Conservation (phyloP, 2,113 vertebrate genomes). For the Panthera leo region DNA sequence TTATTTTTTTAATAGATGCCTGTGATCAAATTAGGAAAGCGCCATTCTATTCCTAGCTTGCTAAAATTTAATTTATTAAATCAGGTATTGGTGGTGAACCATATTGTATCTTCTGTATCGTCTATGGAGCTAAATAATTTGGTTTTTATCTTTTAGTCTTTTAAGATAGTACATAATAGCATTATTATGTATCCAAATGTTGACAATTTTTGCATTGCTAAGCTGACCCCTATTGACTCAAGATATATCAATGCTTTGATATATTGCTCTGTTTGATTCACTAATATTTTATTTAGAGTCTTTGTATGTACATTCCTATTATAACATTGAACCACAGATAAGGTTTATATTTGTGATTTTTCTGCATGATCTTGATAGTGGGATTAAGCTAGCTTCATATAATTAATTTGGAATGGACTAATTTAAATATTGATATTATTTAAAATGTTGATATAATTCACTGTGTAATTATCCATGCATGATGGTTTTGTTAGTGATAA, state of each 20-base stretch:
- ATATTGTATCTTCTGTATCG: background rate
- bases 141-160: background rate
- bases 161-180: background rate
- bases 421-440: background rate
- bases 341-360: background rate
- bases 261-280: background rate
- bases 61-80: background rate
- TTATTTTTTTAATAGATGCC: conserved; percentile 26
- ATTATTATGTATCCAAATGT: background rate
- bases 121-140: background rate
- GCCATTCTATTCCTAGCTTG: background rate
- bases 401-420: background rate
- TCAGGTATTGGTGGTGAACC: background rate
- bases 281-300: background rate
- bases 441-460: background rate
- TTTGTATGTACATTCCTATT: background rate
- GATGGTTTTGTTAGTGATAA: background rate
- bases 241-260: background rate
- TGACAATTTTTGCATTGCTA: background rate
- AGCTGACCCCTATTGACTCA: background rate
- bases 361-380: background rate
- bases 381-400: background rate
- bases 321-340: background rate
- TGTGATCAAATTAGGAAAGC: conserved; percentile 32
- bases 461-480: background rate